A percentile compares a stretch with the other conserved stretches of the same genome.
Evolutionary conservation across 30 jellyfish, hydroid and myxozoan species (phyloP).

Genomic region (Nemopilema nomurai): DNA sequence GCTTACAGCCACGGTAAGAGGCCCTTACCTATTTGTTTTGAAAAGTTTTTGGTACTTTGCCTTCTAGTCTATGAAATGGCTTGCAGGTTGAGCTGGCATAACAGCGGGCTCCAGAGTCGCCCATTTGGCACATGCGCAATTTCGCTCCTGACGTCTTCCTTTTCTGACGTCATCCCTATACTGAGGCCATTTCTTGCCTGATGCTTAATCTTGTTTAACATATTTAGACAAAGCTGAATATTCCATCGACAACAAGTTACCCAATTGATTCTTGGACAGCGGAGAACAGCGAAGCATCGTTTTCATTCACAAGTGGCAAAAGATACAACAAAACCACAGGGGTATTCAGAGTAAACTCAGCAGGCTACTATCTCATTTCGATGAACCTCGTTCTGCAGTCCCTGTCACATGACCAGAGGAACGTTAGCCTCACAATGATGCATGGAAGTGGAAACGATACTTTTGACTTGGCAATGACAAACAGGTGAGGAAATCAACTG

Average conservation of each 20-base stretch:
- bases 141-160: no score
- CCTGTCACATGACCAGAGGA: not conserved
- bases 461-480: not conserved
- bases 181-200: not conserved
- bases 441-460: slow-evolving; percentile 33
- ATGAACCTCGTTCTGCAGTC: slow-evolving; percentile 44
- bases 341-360: slow-evolving; percentile 39
- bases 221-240: not conserved
- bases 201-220: not conserved
- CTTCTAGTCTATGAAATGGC: not conserved
- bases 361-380: slow-evolving; percentile 64
- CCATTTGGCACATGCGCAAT: no score
- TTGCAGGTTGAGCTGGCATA: no score
- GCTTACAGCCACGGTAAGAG: slow-evolving; percentile 41
- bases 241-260: slow-evolving; percentile 22
- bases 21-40: not conserved
- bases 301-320: slow-evolving; percentile 67
- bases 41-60: not conserved
- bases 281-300: slow-evolving; percentile 59
- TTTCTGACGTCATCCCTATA: not conserved
- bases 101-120: no score
- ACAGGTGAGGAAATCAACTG: slow-evolving; percentile 21
- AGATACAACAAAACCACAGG: slow-evolving; percentile 68
- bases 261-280: slow-evolving; percentile 61
- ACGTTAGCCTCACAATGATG: slow-evolving; percentile 41